Evolutionary conservation across 2,888 invertebrate genomes (phyloP), one percentile per base, ranked within the genome.

Genomic region (Tetramorium bicarinatum): DNA sequence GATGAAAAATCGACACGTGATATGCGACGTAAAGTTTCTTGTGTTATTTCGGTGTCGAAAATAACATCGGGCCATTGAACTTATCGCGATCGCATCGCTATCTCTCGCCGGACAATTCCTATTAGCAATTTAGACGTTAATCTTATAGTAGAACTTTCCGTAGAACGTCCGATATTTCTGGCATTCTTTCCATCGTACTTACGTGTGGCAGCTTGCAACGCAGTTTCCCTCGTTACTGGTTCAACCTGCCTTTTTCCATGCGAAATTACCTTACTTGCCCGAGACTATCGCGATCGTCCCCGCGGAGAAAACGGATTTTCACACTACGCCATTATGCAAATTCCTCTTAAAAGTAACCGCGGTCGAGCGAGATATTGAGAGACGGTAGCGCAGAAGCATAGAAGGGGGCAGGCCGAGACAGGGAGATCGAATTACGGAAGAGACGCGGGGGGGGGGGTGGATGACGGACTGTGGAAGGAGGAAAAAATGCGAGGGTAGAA

Each of bases 321-420:
- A 88, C 93, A 91, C 91, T 92, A 91, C 90, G 88, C 91, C 92
- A 92, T 92, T 92, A 93, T 92, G 93, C 91, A 92, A 93, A 93
- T 93, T 92, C 89, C 90, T 90, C 89, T 89, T 89, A 90, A 86
- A 91, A 91, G 91, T 89, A 92, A 92, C 91, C 86, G 85, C 87
- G 83, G 52, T 76, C 62, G 84, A 62, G 85, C 82, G 69, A 79
- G 85, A 67, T 74, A 82, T 82, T 62, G 82, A 71, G 85, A 62
- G 86, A 54, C 69, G 64, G 76, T 47, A 75, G 69, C 56, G 64
- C 81, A 75, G 85, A 87, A 85, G 82, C 83, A n/a, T 64, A 59
- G 44, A 29, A 44, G 67, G 56, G 6, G 47, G 44, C 41, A 54
- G 29, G 7, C 54, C 25, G 29, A 18, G 82, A 29, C n/a, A 21